A percentile compares a stretch with the other conserved stretches of the same genome.
Conservation (phyloP, 2,797 vertebrate species). For the Tauraco hartlaubi region DNA sequence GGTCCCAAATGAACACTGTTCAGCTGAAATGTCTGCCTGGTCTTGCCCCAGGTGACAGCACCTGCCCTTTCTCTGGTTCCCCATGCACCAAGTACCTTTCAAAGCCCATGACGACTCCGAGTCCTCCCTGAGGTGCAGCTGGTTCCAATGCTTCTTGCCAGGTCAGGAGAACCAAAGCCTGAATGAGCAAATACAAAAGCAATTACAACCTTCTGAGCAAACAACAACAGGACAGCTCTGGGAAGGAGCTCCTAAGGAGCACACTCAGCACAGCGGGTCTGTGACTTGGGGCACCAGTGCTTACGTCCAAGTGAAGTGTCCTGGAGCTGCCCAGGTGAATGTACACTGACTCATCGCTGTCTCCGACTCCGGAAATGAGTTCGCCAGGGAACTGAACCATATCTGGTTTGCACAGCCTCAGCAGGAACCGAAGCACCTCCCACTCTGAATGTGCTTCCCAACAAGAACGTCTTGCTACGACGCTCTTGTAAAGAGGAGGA, state of each 20-base stretch:
- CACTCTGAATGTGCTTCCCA: neutral
- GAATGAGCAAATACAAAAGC: neutral
- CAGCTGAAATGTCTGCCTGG: neutral
- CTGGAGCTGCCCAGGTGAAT: neutral
- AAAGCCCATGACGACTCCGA: rapidly evolving
- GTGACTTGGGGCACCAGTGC: neutral
- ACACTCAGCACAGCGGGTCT: rapidly evolving
- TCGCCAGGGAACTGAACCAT: neutral
- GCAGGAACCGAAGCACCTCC: neutral
- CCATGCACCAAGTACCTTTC: neutral
- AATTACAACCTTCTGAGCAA: neutral
- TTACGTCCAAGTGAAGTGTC: neutral
- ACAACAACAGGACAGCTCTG: too few species aligned
- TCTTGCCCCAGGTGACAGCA: neutral
- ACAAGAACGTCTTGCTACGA: too few species aligned
- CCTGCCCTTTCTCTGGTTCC: neutral
- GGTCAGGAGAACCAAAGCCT: neutral
- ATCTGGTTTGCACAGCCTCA: neutral
- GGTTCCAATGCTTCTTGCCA: rapidly evolving
- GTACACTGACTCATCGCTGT: rapidly evolving
- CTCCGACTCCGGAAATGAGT: neutral
- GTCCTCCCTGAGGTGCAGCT: neutral
- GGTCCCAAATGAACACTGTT: neutral
- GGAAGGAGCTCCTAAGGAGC: neutral
- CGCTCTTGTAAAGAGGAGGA: neutral